phyloP scores from a whole-genome alignment of 2,797 vertebrate genomes.

The Coregonus suidteri region DNA sequence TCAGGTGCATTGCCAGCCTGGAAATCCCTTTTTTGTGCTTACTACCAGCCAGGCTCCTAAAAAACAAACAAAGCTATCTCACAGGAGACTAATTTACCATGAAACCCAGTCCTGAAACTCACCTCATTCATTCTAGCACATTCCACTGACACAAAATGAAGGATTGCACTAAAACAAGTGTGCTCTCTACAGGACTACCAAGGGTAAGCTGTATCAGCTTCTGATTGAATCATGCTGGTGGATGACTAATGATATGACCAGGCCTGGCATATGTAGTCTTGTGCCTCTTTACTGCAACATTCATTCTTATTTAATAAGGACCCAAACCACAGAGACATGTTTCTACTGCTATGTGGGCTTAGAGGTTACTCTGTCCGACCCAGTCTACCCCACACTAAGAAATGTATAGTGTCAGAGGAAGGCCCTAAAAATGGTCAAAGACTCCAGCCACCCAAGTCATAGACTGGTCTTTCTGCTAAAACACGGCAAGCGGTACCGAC shows the following conservation, averaged over 20 bases:
- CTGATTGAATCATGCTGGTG: slow-evolving; percentile 44
- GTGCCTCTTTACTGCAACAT: slow-evolving; percentile 11
- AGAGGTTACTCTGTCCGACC: background rate
- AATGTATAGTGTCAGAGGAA: background rate
- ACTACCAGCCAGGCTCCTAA: slow-evolving; percentile 29
- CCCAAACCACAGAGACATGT: slow-evolving; percentile 3
- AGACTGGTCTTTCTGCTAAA: no score
- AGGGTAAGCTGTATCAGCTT: slow-evolving; percentile 56
- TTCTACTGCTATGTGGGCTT: background rate
- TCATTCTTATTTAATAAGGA: slow-evolving; percentile 16
- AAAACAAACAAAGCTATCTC: slow-evolving; percentile 51
- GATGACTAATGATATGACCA: slow-evolving; percentile 37
- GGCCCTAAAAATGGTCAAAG: no score
- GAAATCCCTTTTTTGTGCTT: slow-evolving; percentile 17
- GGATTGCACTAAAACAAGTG: slow-evolving; percentile 50
- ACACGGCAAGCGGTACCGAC: no score
- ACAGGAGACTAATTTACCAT: slow-evolving; percentile 56
- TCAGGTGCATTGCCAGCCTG: slow-evolving; percentile 36
- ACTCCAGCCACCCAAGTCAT: no score
- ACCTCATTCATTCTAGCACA: slow-evolving; percentile 49
- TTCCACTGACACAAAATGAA: slow-evolving; percentile 48
- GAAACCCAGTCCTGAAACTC: slow-evolving; percentile 49
- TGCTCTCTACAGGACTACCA: slow-evolving; percentile 46
- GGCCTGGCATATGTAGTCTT: slow-evolving; percentile 20
- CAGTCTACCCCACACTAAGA: background rate